Evolutionary conservation across 2,888 invertebrate species (phyloP), one percentile per base, ranked within the genome.

Genomic region (Noctua janthe): DNA sequence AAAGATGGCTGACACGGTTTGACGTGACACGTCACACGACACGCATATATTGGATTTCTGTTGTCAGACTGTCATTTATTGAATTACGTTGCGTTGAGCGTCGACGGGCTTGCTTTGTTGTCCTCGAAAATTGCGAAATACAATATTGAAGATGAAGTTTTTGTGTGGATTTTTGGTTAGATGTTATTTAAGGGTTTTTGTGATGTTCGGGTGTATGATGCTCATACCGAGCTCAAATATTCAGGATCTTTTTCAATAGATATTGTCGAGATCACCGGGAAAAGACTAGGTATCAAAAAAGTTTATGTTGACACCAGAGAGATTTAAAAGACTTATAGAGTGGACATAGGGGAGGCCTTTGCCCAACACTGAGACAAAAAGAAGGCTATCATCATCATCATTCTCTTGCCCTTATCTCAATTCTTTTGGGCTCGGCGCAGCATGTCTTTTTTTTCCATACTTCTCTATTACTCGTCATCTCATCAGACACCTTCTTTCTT

Each of bases 41-140:
- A 90, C 89, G 90, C 88, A 88, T 89, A 91, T 94, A 94, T 94
- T 94, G 93, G 91, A 94, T 93, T 92, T 92, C 89, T 91, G 91
- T 88, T 91, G 88, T 88, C 90, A 88, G 77, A 83, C 86, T 91
- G 92, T 90, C 93, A 90, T 85, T 90, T 91, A 91, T 91, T 90
- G 92, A 89, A 90, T 90, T 88, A 88, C 84, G 80, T 85, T 81
- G 81, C 81, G 80, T 78, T 78, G 79, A 79, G 79, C 54, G 67
- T 66, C 84, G 81, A 76, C 78, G 79, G 66, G 71, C 78, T 74
- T 80, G 83, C 71, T 84, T 87, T 88, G 86, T 88, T 82, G 78
- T 85, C 81, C 47, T 81, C 67, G 56, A 82, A 72, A 54, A 49
- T 80, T 49, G 75, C n/a, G 67, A 43, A 83, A 90, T 80, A 83